These are phyloP conservation scores for Prolemur simus DNA, from an alignment of 2,113 vertebrate genomes.

Conservation along the genomic window DNA sequence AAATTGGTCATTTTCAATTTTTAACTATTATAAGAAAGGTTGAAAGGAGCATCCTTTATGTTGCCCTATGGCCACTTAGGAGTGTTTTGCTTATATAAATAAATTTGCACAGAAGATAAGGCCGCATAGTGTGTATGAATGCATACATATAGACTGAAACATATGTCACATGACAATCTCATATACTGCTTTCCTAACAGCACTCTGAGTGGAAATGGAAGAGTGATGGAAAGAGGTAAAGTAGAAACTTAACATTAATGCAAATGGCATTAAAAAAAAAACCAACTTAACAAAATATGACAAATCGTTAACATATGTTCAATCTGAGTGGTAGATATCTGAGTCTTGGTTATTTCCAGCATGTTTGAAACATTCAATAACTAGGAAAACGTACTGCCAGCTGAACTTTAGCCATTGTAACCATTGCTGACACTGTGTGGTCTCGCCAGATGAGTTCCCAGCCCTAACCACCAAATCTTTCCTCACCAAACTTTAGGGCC, in stretches of 20 bases:
- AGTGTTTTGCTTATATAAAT: background rate
- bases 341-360: background rate
- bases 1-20: background rate
- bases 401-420: background rate
- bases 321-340: background rate
- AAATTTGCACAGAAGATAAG: background rate
- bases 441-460: background rate
- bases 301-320: background rate
- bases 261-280: background rate
- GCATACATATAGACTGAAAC: background rate
- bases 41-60: background rate
- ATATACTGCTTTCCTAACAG: background rate
- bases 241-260: background rate
- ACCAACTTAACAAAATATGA: background rate
- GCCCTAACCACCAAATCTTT: background rate
- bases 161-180: background rate
- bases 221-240: background rate
- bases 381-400: background rate
- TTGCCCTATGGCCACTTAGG: background rate
- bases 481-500: background rate
- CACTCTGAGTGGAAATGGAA: background rate
- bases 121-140: background rate
- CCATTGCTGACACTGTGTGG: background rate
- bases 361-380: background rate
- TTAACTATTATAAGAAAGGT: background rate